A percentile compares a stretch with the other conserved stretches of the same genome.
Evolutionary conservation across 2,888 invertebrate genomes (phyloP).

Genomic region (Drosophila rellima): DNA sequence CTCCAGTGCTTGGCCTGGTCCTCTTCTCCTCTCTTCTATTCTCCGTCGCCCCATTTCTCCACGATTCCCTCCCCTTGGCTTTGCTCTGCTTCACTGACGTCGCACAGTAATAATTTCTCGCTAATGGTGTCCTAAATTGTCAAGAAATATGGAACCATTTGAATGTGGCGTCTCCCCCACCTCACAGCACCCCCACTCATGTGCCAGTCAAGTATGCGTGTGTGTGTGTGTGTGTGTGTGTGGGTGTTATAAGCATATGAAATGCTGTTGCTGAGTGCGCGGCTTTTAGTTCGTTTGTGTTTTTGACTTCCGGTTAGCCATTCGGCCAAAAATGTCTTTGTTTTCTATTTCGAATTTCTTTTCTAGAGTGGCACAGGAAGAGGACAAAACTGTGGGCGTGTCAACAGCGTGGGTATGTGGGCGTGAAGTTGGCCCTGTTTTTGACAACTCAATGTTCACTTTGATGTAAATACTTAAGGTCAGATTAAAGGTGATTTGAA

Average conservation of each 20-base stretch:
- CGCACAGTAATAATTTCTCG: constrained; percentile 80
- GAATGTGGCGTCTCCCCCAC: constrained; percentile 59
- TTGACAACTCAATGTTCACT: constrained; percentile 65
- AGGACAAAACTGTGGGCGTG: constrained; percentile 33
- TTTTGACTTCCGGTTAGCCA: constrained; percentile 78
- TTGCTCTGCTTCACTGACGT: constrained; percentile 41
- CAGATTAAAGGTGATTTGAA: not conserved
- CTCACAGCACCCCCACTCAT: constrained; percentile 24
- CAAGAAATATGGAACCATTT: constrained; percentile 82
- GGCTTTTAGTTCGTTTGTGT: constrained; percentile 81
- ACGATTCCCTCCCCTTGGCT: not conserved
- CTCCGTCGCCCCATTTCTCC: not conserved
- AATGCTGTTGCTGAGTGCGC: constrained; percentile 69
- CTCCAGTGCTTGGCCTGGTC: constrained; percentile 5
- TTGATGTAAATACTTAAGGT: constrained; percentile 16
- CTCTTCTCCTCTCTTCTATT: not conserved
- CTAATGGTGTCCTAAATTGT: constrained; percentile 83
- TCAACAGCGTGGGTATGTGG: constrained; percentile 10
- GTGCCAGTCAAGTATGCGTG: constrained; percentile 67
- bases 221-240: constrained; percentile 22
- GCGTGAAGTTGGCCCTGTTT: constrained; percentile 43
- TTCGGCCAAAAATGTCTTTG: constrained; percentile 66
- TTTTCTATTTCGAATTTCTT: constrained; percentile 52
- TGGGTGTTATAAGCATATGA: constrained; percentile 36
- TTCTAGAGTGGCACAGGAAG: not conserved